phyloP scores from a whole-genome alignment of 2,888 invertebrate species.

The Parasteatoda lunata region DNA sequence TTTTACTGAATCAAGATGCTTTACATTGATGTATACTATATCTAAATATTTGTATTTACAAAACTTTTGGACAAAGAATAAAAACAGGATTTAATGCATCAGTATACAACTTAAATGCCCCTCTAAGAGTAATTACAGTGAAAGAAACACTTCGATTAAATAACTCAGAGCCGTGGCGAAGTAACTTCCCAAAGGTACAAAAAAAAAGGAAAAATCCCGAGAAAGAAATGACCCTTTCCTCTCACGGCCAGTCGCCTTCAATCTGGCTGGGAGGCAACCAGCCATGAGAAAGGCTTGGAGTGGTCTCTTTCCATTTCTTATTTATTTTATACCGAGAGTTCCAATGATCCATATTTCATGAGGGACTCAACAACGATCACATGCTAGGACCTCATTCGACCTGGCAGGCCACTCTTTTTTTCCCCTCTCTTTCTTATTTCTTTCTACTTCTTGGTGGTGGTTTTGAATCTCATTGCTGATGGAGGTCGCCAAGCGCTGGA shows the following conservation, averaged over 20 bases:
- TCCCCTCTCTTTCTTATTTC: conserved; percentile 4
- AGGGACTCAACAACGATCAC: conserved; percentile 39
- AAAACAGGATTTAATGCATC: no score
- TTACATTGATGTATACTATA: no score
- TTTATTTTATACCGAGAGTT: conserved; percentile 59
- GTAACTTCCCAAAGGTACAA: not conserved
- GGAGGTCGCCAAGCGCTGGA: conserved; percentile 1
- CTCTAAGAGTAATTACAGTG: no score
- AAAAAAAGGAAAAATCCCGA: not conserved
- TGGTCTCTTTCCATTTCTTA: conserved; percentile 22
- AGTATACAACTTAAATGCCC: no score
- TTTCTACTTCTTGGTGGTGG: conserved; percentile 1
- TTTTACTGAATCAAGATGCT: no score
- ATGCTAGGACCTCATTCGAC: conserved; percentile 33
- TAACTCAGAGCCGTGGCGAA: not conserved
- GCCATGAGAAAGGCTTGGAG: conserved; percentile 42
- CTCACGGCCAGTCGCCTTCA: conserved; percentile 44
- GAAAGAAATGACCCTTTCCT: conserved; percentile 22
- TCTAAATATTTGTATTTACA: no score
- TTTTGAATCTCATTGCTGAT: conserved; percentile 40
- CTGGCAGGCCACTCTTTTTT: conserved; percentile 10
- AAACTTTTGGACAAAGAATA: no score
- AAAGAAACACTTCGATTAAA: conserved; percentile 5
- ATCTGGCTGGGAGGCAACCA: conserved; percentile 29
- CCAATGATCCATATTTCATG: conserved; percentile 65